phyloP scores from a whole-genome alignment of 1,140 invertebrate species.

The Colletes gigas region DNA sequence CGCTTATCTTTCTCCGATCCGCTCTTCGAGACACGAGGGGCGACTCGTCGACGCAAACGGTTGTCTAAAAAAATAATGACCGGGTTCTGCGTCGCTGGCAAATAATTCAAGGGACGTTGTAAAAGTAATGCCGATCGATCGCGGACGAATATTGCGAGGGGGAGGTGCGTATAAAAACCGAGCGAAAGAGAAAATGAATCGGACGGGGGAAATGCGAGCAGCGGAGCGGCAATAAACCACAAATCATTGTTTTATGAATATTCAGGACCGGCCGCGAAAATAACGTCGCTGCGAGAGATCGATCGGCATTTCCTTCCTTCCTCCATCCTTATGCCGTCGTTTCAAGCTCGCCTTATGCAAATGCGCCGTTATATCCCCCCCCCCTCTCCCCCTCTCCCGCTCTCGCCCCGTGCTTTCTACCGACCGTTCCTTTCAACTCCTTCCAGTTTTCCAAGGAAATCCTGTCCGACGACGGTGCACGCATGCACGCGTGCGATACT shows the following conservation, averaged over 20 bases:
- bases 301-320: constrained; percentile 69
- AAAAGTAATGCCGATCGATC: constrained; percentile 40
- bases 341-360: constrained; percentile 67
- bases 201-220: constrained; percentile 46
- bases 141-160: constrained; percentile 42
- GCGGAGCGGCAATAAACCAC: constrained; percentile 64
- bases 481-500: constrained; percentile 40
- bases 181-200: constrained; percentile 60
- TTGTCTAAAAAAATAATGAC: background rate
- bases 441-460: constrained; percentile 23
- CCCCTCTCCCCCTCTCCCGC: background rate
- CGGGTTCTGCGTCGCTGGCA: background rate
- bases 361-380: constrained; percentile 18
- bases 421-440: constrained; percentile 2
- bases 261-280: constrained; percentile 64
- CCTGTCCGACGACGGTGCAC: constrained; percentile 3
- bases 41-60: background rate
- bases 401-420: background rate
- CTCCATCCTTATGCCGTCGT: constrained; percentile 65
- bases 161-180: constrained; percentile 22
- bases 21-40: too few species aligned
- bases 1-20: too few species aligned
- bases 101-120: constrained; percentile 41
- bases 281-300: constrained; percentile 66
- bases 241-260: constrained; percentile 73